Percentiles rank a stretch among this genome's conserved stretches.
Conservation (phyloP, 2,888 invertebrate genomes). For the Mantis religiosa region DNA sequence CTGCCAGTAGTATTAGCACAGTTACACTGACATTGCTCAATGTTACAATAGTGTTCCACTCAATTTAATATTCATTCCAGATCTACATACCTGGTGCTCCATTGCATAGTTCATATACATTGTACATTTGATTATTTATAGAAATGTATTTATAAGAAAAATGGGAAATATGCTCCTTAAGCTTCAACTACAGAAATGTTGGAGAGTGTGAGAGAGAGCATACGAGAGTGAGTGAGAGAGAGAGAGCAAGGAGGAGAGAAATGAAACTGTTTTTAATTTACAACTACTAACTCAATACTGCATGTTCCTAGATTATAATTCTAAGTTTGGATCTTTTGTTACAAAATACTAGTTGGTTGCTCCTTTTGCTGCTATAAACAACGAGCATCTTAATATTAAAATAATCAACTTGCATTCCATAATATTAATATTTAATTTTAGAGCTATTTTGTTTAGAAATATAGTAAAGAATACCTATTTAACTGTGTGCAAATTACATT, state of each 20-base stretch:
- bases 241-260: too few relatives aligned
- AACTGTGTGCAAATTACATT: not conserved
- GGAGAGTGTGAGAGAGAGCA: too few relatives aligned
- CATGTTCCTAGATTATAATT: not conserved
- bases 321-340: not conserved
- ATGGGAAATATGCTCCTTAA: not conserved
- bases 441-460: not conserved
- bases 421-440: not conserved
- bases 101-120: not conserved
- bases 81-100: not conserved
- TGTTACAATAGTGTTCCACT: not conserved
- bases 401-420: not conserved
- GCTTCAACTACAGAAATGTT: too few relatives aligned
- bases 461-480: not conserved
- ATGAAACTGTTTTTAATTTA: not conserved
- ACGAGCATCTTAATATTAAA: not conserved
- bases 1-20: not conserved
- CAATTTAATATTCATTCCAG: not conserved
- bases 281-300: not conserved
- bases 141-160: not conserved
- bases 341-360: not conserved
- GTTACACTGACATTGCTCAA: not conserved
- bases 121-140: not conserved
- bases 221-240: too few relatives aligned
- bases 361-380: not conserved